Evolutionary conservation across 2,797 vertebrate species (phyloP).

Genomic region (Crenuchus spilurus): DNA sequence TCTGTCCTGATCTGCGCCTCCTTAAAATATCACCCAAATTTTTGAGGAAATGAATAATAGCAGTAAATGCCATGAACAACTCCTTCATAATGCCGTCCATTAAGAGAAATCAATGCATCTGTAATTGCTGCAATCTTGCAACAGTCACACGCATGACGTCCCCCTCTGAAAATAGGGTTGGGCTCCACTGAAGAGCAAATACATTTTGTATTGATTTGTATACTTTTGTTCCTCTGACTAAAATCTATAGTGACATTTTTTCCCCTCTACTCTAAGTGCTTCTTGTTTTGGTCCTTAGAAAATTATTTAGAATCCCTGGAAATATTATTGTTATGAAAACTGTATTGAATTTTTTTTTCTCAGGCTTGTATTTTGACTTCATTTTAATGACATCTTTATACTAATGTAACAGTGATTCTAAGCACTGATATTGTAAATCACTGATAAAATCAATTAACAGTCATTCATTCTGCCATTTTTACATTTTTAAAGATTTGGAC

Average conservation of each 20-base stretch:
- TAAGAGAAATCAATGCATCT: constrained; percentile 75
- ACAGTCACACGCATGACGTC: constrained; percentile 58
- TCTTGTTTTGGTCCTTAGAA: constrained; percentile 37
- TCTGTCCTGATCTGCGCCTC: constrained; percentile 1
- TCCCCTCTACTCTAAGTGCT: constrained; percentile 67
- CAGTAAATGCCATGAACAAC: constrained; percentile 73
- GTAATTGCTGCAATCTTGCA: constrained; percentile 79
- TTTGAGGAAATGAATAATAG: constrained; percentile 58
- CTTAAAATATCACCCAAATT: constrained; percentile 41
- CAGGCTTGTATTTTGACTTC: neutral
- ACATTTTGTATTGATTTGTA: constrained; percentile 78
- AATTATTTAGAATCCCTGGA: constrained; percentile 29
- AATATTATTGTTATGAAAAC: constrained; percentile 34
- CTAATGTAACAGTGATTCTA: too few relatives aligned
- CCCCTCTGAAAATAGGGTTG: constrained; percentile 59
- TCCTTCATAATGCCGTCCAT: constrained; percentile 68
- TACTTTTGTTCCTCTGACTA: constrained; percentile 73
- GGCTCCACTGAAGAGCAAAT: constrained; percentile 64
- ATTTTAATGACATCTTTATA: too few relatives aligned
- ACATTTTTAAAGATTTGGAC: too few relatives aligned
- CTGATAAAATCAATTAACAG: too few relatives aligned
- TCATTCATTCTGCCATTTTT: too few relatives aligned
- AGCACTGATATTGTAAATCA: too few relatives aligned
- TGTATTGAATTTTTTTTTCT: neutral
- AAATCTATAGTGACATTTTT: constrained; percentile 83